Evolutionary conservation across 2,888 invertebrate species (phyloP).

Genomic region (Fragum whitleyi): DNA sequence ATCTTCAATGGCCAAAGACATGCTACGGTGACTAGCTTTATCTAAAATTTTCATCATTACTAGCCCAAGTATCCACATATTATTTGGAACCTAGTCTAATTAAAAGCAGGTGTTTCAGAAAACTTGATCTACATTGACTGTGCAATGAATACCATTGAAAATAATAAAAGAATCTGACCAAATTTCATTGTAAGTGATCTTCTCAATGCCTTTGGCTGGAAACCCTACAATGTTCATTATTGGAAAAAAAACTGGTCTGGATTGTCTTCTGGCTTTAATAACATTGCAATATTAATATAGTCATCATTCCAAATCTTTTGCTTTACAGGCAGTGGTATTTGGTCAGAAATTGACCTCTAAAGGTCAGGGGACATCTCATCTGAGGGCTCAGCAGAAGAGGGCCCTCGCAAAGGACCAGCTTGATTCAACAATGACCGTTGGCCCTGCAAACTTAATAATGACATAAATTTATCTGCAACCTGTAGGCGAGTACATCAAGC

Average conservation of each 20-base stretch:
- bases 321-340: not conserved
- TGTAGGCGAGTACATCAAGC: not conserved
- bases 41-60: not conserved
- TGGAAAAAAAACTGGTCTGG: not conserved
- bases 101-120: not conserved
- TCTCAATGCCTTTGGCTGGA: not conserved
- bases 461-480: not conserved
- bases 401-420: not conserved
- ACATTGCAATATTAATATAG: not conserved
- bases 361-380: not conserved
- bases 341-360: no score
- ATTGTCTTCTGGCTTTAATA: not conserved
- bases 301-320: constrained; percentile 6
- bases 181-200: not conserved
- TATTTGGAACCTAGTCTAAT: not conserved
- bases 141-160: not conserved
- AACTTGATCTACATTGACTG: not conserved
- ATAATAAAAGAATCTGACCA: constrained; percentile 12
- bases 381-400: not conserved
- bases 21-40: not conserved
- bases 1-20: not conserved
- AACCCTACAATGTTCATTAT: not conserved
- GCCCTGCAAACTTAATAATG: not conserved
- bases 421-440: no score
- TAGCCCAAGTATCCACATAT: not conserved